Base-by-base conservation (phyloP, 2,113 vertebrate species). In the Galeopterus variegatus region DNA sequence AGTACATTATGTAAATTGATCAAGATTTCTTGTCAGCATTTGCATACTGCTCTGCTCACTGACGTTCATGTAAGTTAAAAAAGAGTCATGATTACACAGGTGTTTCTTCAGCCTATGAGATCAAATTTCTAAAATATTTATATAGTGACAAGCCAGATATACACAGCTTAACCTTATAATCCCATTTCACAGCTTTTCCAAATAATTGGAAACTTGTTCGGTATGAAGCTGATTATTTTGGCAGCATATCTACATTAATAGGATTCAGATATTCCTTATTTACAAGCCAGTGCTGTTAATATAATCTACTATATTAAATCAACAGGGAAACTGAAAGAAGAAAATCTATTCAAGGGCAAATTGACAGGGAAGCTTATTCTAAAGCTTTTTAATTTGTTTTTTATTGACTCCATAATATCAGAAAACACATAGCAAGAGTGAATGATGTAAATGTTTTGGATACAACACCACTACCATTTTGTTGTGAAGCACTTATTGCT, bases 281-380 rank as follows among this genome's bases (percentile, higher is more conserved):
- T 99, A 99, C 98, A 98, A 99, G 93, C 52, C 91, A 96, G 92
- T 88, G 70, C 94, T 98, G 97, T 98, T 99, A 98, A 99, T 98
- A 98, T 98, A 98, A 99, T 98, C 98, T 98, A 97, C 92, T 98
- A 98, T 98, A 98, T 99, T 99, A 98, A 99, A 98, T 97, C 98
- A 98, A 98, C 97, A 98, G 94, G 93, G 97, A 98, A 98, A 98
- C 88, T 93, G 93, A 95, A 98, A 94, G 75, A 0, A 95, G 98
- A 98, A 90, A 98, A 98, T 98, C 90, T 95, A 97, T 98, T 97
- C 97, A 92, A 95, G 70, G 77, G 85, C 90, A 98, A 98, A 99
- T 98, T 99, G 98, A 98, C 98, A 98, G 70, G 93, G 96, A 98
- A 97, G 75, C 85, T 98, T 98, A 98, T 98, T 98, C 95, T 97